Conservation (phyloP, 2,113 vertebrate species). For the Mirounga angustirostris region DNA sequence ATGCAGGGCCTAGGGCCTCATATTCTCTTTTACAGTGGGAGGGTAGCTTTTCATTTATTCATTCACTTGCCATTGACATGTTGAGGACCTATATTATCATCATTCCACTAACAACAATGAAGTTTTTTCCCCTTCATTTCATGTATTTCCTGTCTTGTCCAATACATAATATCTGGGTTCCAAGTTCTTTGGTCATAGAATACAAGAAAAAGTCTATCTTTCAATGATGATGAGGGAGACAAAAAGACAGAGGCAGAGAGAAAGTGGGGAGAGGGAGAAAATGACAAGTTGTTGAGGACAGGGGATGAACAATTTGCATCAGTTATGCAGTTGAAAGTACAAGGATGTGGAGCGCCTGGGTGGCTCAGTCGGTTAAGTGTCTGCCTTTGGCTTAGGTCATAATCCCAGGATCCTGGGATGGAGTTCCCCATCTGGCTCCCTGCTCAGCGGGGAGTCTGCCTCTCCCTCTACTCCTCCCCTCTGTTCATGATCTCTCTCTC, state of each 20-base stretch:
- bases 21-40: background rate
- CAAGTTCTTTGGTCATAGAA: background rate
- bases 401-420: too few relatives aligned
- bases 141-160: background rate
- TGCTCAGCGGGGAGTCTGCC: too few relatives aligned
- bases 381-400: too few relatives aligned
- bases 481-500: too few relatives aligned
- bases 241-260: background rate
- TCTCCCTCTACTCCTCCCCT: too few relatives aligned
- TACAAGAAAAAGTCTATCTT: background rate
- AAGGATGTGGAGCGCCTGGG: background rate
- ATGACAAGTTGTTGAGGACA: background rate
- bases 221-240: background rate
- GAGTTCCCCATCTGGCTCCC: too few relatives aligned
- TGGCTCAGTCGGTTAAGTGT: too few relatives aligned
- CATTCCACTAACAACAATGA: background rate
- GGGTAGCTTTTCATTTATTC: background rate
- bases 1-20: background rate
- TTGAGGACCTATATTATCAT: background rate
- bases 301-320: background rate
- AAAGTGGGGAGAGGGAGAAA: background rate
- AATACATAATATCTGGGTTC: background rate
- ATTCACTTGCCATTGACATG: background rate
- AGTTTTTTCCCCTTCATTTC: background rate
- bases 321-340: background rate